These are phyloP conservation scores for Desmophyllum pertusum DNA, from an alignment of 92 coral and sea anemone genomes.

Conservation along the genomic window DNA sequence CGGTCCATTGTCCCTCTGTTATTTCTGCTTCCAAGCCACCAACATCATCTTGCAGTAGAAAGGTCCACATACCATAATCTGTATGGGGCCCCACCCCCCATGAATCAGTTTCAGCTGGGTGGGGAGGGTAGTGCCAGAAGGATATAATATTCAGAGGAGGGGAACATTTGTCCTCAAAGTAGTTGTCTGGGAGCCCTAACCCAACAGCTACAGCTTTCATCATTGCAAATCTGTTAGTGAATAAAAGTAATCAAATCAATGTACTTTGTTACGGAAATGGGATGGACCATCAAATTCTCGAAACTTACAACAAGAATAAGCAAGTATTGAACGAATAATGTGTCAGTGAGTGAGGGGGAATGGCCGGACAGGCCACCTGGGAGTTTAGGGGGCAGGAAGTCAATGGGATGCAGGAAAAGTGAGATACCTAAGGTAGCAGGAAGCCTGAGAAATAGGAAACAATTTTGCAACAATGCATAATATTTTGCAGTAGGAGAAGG, in stretches of 20 bases:
- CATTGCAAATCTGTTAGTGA: constrained; percentile 20
- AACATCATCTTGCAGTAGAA: constrained; percentile 77
- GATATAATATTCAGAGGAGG: constrained; percentile 61
- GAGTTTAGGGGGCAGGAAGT: too few relatives aligned
- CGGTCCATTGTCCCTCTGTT: constrained; percentile 72
- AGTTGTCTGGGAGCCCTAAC: constrained; percentile 43
- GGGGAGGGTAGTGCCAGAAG: constrained; percentile 75
- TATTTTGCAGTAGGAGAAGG: too few relatives aligned
- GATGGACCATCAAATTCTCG: not conserved
- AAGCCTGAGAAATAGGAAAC: too few relatives aligned
- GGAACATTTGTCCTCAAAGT: constrained; percentile 46
- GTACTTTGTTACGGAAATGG: not conserved
- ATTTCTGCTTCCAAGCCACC: constrained; percentile 75
- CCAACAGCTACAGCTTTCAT: constrained; percentile 56
- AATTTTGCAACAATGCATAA: too few relatives aligned
- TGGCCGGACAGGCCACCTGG: too few relatives aligned
- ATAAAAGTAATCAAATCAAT: not conserved
- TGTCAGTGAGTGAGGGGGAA: too few relatives aligned
- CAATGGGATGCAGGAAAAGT: too few relatives aligned
- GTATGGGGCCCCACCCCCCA: constrained; percentile 90
- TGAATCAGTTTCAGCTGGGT: constrained; percentile 53
- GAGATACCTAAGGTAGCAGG: too few relatives aligned
- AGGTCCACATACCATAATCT: constrained; percentile 76
- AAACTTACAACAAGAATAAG: too few relatives aligned
- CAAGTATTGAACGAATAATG: too few relatives aligned